phyloP scores from a whole-genome alignment of 2,888 invertebrate species.

The Nemotelus nigrinus region DNA sequence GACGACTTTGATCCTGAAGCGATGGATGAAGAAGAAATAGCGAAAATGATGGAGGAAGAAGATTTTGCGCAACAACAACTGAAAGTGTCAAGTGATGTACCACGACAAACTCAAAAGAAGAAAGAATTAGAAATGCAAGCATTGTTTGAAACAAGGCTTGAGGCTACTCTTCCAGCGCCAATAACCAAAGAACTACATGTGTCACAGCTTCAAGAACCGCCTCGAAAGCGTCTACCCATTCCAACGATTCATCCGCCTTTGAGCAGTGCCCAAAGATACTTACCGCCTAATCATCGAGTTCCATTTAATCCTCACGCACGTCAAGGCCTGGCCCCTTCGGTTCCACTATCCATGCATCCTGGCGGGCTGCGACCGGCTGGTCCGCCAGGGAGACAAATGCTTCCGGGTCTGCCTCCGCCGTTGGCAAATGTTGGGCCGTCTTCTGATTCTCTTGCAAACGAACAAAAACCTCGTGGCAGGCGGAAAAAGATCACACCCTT shows the following conservation, averaged over 20 bases:
- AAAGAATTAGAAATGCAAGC: slow-evolving; percentile 65
- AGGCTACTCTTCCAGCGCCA: slow-evolving; percentile 51
- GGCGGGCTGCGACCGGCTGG: neutral
- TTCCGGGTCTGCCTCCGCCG: slow-evolving; percentile 31
- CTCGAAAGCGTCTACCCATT: slow-evolving; percentile 63
- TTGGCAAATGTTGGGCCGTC: neutral
- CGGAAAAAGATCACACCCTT: slow-evolving; percentile 65
- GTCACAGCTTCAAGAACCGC: slow-evolving; percentile 63
- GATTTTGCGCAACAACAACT: slow-evolving; percentile 69
- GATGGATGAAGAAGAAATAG: slow-evolving; percentile 65
- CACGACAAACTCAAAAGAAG: slow-evolving; percentile 67
- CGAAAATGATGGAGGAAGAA: slow-evolving; percentile 73
- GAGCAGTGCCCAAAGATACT: slow-evolving; percentile 50
- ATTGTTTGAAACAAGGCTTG: neutral
- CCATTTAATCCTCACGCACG: slow-evolving; percentile 40
- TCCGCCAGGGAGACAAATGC: neutral
- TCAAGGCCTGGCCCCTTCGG: slow-evolving; percentile 31
- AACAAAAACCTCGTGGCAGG: slow-evolving; percentile 61
- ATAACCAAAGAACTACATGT: slow-evolving; percentile 58
- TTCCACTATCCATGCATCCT: slow-evolving; percentile 47
- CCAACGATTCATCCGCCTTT: slow-evolving; percentile 63
- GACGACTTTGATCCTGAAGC: slow-evolving; percentile 66
- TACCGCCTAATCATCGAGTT: slow-evolving; percentile 35
- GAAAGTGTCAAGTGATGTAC: slow-evolving; percentile 60
- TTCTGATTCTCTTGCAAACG: slow-evolving; percentile 31